A percentile compares a stretch with the other conserved stretches of the same genome.
Conservation (phyloP, 2,888 invertebrate genomes). For the Rosalia funebris region DNA sequence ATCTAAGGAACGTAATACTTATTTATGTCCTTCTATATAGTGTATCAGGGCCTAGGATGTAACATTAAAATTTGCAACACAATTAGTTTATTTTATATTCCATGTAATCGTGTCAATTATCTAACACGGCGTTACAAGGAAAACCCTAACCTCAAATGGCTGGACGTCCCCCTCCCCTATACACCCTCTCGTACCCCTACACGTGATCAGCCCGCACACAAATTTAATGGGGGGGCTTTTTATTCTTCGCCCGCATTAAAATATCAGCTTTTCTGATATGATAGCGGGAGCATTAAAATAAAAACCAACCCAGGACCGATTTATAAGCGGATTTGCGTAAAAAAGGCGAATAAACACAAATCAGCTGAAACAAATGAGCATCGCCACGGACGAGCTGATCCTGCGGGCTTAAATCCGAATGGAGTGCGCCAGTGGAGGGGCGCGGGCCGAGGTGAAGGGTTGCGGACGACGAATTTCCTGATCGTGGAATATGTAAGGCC, state of each 20-base stretch:
- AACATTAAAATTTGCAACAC: no score
- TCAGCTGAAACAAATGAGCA: constrained; percentile 60
- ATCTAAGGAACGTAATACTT: no score
- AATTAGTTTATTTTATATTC: no score
- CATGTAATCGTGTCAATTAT: background rate
- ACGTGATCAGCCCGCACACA: constrained; percentile 29
- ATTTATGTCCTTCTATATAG: no score
- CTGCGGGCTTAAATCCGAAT: constrained; percentile 53
- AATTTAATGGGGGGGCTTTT: constrained; percentile 38
- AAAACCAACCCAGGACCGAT: constrained; percentile 50
- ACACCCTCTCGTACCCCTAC: constrained; percentile 3
- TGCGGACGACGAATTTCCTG: background rate
- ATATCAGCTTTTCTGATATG: constrained; percentile 51
- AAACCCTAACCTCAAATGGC: no score
- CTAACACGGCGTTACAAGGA: no score
- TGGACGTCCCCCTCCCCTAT: background rate
- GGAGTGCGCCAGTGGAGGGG: constrained; percentile 37
- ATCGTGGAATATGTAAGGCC: background rate
- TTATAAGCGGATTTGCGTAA: constrained; percentile 53
- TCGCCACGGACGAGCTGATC: constrained; percentile 53
- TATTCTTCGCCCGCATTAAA: constrained; percentile 47
- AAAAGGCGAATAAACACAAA: constrained; percentile 53
- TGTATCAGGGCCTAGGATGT: no score
- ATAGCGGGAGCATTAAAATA: constrained; percentile 46
- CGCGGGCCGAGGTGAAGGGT: constrained; percentile 11